Percentiles rank a stretch among this genome's conserved stretches.
Conservation (phyloP, 37 sponge, comb jelly and placozoan species). For the Cladorhizidae sp. region DNA sequence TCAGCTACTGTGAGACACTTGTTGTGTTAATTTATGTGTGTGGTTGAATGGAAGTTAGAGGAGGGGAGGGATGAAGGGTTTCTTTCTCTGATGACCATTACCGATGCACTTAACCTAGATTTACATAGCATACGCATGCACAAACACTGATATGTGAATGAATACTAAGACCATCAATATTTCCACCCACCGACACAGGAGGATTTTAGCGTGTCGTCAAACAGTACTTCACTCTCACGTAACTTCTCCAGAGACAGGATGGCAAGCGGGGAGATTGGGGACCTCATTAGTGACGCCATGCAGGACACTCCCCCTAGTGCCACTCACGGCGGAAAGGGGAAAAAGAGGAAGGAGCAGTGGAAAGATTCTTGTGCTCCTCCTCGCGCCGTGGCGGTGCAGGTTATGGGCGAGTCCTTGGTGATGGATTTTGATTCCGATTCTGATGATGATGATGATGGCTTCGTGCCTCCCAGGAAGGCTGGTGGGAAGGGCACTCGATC, state of each 20-base stretch:
- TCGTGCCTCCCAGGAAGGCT: neutral
- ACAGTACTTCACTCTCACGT: constrained; percentile 30
- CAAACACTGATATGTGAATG: too few species aligned
- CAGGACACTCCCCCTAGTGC: constrained; percentile 24
- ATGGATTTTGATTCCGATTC: constrained; percentile 57
- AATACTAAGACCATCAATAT: too few species aligned
- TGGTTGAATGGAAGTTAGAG: too few species aligned
- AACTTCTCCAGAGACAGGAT: constrained; percentile 69
- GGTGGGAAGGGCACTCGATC: neutral
- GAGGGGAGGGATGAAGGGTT: too few species aligned
- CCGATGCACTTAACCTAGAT: too few species aligned
- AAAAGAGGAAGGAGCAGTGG: neutral
- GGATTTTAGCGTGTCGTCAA: too few species aligned
- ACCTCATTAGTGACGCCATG: constrained; percentile 70
- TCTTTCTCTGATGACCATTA: too few species aligned
- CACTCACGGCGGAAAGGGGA: neutral
- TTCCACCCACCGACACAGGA: too few species aligned
- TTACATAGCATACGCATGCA: too few species aligned
- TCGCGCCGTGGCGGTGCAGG: neutral
- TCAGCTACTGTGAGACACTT: neutral
- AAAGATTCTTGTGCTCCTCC: neutral
- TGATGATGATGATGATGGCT: constrained; percentile 19
- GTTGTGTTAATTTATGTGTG: too few species aligned
- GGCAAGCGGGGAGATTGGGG: constrained; percentile 38
- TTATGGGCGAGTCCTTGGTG: constrained; percentile 19